Conservation (phyloP, 2,113 vertebrate genomes). For the Macrotis lagotis region DNA sequence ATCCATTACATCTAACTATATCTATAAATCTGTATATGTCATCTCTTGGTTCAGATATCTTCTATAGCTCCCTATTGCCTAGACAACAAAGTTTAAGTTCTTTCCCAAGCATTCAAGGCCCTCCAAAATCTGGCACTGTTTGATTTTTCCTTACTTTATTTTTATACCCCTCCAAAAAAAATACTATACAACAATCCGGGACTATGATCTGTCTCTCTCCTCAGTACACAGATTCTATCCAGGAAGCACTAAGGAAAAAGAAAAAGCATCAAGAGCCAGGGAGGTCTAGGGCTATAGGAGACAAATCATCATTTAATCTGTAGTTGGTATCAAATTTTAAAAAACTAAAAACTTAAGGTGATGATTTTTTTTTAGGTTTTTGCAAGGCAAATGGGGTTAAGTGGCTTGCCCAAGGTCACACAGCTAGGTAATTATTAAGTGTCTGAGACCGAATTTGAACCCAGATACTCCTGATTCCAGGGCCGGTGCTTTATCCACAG, state of each 20-base stretch:
- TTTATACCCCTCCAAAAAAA: background rate
- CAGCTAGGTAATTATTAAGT: too few species aligned
- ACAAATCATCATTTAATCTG: background rate
- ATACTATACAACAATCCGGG: background rate
- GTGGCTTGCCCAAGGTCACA: too few species aligned
- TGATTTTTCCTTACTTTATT: background rate
- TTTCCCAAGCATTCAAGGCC: background rate
- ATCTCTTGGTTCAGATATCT: background rate
- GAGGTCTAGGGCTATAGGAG: background rate
- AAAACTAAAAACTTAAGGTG: background rate
- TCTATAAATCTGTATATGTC: background rate
- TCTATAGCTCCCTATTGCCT: background rate
- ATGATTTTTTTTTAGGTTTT: too few species aligned
- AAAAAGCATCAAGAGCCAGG: background rate
- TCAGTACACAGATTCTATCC: background rate
- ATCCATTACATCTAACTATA: background rate
- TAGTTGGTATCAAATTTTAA: background rate
- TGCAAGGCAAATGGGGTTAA: too few species aligned
- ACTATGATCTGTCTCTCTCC: background rate
- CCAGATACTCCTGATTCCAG: too few species aligned
- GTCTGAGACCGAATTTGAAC: too few species aligned
- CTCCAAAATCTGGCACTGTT: background rate
- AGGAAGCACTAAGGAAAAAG: background rate
- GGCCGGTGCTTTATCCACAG: too few species aligned
- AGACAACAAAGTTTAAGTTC: background rate